Evolutionary conservation across 92 coral and sea anemone species (phyloP), one percentile per base, ranked within the genome.

Genomic region (Meandrina meandrites): DNA sequence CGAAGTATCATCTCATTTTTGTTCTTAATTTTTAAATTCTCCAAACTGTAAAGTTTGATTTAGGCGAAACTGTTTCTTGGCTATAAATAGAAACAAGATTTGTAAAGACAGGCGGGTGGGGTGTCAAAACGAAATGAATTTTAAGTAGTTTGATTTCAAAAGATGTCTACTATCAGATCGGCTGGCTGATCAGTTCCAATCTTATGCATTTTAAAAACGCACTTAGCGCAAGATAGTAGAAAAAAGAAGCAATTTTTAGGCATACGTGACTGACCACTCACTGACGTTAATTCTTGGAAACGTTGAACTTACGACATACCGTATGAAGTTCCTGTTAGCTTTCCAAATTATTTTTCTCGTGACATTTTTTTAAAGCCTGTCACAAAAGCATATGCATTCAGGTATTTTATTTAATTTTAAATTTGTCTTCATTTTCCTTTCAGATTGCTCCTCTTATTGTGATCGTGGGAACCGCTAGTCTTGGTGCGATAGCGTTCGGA

Each of bases 361-460:
- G 31, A 5, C 3, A 0, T 60, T 31, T 31, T 34, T 71, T 71
- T n/a, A n/a, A n/a, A 15, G 40, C 9, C 21, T 32, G 8, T 71
- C 13, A 31, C 42, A 15, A 36, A 17, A 71, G 13, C 21, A 24
- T 24, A 27, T 48, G 12, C 53, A 40, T 57, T 60, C 27, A 5
- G 30, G 28, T 8, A 22, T 27, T 24, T 7, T 48, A 48, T 12
- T 28, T 12, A 36, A 36, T 73, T 37, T 51, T 80, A 71, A 21
- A 27, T 67, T 69, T 42, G 50, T 8, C 21, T 69, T 12, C 24
- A 72, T 57, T 37, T 73, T 9, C 24, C 22, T 82, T 81, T 51
- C 56, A 96, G 99, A 68, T 96, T n/a, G 82, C 89, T 67, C 99
- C 99, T 12, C 85, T 96, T 19, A 80, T 94, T 70, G 95, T 90